Evolutionary conservation across 1,140 invertebrate genomes (phyloP), one percentile per base, ranked within the genome.

Genomic region (Drosophila takahashii): DNA sequence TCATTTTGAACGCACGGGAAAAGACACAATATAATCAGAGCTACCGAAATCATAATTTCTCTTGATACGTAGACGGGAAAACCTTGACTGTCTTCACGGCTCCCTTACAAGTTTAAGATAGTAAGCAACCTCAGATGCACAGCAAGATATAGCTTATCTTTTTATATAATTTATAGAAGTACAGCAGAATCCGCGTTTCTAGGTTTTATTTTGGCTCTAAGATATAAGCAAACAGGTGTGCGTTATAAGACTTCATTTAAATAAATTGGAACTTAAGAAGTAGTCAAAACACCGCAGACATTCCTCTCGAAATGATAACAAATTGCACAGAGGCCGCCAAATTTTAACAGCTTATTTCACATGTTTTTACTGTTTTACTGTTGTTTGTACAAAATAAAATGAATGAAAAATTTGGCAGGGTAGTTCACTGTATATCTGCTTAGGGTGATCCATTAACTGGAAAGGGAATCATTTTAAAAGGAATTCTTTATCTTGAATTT

Each of bases 51-150:
- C 51, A 70, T 69, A 39, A 47, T 70, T 57, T 70, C 34, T 39
- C 29, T 15, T 56, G 34, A 48, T 39, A 48, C 34, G 42, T 41
- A 15, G 50, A 11, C 27, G 27, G 41, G 4, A 45, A 11, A 56
- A 70, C 50, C 64, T 56, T 69, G 66, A 69, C 66, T 70, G 64
- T 44, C 50, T 47, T 69, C 64, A 48, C 64, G 42, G 48, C 15
- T 44, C 16, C 50, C 27, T 57, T 69, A 56, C 41, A 57, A 47
- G 50, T 69, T 39, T 48, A 70, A 39, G 29, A 32, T 47, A 59
- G 42, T 58, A 47, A 41, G 4, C 8, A 37, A 47, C 53, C 41
- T 3, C 34, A 9, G 42, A 70, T 70, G 41, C 66, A 57, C 51
- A 56, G 26, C 27, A 32, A 37, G 50, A 34, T 70, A 54, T 48